Evolutionary conservation across 1,140 invertebrate genomes (phyloP), one percentile per base, ranked within the genome.

Genomic region (Achatina immaculata): DNA sequence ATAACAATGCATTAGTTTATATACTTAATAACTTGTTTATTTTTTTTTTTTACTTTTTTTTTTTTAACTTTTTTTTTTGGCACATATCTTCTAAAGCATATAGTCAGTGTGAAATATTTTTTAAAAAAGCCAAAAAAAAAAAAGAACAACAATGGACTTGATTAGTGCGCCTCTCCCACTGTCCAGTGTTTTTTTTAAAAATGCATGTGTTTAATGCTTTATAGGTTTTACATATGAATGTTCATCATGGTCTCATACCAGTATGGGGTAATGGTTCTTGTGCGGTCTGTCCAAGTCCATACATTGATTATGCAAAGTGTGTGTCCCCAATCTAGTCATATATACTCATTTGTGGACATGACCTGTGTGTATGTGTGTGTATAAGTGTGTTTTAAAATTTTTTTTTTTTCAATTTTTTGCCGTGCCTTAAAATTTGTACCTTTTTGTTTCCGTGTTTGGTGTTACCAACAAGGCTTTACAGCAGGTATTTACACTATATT

Each of bases 391-490:
- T 71, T 82, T 74, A 68, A 19, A 14, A 48, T 76, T 79, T 51
- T 78, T 42, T 69, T 76, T 79, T 24, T 71, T 65, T 76, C 81
- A 80, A 81, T 34, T 85, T 87, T 86, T 89, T 86, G 85, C 86
- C 86, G 88, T 90, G 88, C 88, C 89, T 90, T 90, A 90, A 85
- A 79, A 84, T 82, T 77, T 77, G 84, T 71, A 48, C n/a, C 78
- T 81, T 81, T 84, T 78, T 82, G 58, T 83, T 83, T 83, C 83
- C 65, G 83, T 83, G 82, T 87, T 86, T 82, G 81, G 82, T 86
- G 85, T 86, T 85, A 83, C 84, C 83, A 84, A 78, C 81, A 75
- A 85, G 84, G 86, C 86, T 87, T 87, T 87, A 87, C 83, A 86
- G 81, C 75, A 83, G 76, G 80, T 80, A 83, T 82, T 81, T 85